Conservation (phyloP, 2,113 vertebrate genomes). For the Semnornis frantzii region DNA sequence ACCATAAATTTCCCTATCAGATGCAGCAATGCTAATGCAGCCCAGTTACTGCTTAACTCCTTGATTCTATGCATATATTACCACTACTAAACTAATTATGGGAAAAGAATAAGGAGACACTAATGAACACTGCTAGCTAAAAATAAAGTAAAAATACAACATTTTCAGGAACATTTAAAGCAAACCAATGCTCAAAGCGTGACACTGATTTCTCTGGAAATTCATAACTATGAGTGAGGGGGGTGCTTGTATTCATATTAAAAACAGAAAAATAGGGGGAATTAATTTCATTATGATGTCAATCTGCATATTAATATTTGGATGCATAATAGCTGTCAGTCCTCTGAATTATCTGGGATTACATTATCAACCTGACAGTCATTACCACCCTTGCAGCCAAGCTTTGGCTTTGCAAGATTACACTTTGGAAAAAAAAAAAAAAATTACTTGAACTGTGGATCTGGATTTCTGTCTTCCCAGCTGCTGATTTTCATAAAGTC, state of each 20-base stretch:
- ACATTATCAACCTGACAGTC: not conserved
- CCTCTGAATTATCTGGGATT: not conserved
- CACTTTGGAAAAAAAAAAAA: not conserved
- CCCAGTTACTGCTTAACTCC: constrained; percentile 13
- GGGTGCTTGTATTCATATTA: not conserved
- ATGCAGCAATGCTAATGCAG: not conserved
- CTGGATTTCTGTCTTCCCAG: constrained; percentile 55
- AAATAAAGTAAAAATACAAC: not conserved
- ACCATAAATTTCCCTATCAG: constrained; percentile 2
- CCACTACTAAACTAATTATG: not conserved
- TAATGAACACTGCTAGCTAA: not conserved
- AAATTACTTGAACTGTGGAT: constrained; percentile 35
- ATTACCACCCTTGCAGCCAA: constrained; percentile 1
- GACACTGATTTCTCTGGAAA: not conserved
- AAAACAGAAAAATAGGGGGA: not conserved
- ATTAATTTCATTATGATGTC: not conserved
- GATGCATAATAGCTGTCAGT: not conserved
- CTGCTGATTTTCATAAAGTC: constrained; percentile 54
- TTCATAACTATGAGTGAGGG: not conserved
- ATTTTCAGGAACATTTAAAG: not conserved
- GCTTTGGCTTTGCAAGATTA: constrained; percentile 16
- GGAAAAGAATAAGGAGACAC: not conserved
- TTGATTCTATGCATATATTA: not conserved
- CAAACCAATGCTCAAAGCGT: not conserved
- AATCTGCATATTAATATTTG: not conserved